These are phyloP conservation scores for Ichneumon xanthorius DNA, from an alignment of 2,888 invertebrate species.

Conservation along the genomic window DNA sequence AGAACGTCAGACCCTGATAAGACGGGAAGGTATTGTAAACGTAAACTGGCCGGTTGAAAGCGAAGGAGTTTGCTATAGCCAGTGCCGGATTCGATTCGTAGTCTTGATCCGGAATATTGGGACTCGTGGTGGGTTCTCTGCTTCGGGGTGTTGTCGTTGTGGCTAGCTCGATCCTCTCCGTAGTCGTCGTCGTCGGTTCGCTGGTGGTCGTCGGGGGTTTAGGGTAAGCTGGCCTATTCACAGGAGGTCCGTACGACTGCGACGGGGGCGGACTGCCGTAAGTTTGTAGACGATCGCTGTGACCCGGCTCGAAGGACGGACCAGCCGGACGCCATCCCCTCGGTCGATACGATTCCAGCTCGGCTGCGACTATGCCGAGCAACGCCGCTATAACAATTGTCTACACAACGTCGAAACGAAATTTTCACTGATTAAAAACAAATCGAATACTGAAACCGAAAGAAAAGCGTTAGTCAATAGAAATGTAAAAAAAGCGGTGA, in stretches of 20 bases:
- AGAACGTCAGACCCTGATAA: constrained; percentile 71
- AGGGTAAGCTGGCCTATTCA: constrained; percentile 55
- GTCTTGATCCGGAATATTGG: constrained; percentile 71
- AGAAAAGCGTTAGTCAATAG: not conserved
- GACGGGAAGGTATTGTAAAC: constrained; percentile 80
- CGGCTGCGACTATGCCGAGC: constrained; percentile 38
- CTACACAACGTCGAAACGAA: constrained; percentile 36
- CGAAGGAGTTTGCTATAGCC: constrained; percentile 83
- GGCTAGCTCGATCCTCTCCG: constrained; percentile 59
- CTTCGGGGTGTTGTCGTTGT: constrained; percentile 78
- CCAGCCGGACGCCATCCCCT: constrained; percentile 82
- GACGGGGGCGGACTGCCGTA: constrained; percentile 69
- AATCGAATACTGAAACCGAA: not conserved
- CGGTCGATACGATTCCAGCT: constrained; percentile 73
- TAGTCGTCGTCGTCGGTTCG: constrained; percentile 65
- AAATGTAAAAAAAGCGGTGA: not conserved
- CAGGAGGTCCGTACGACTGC: constrained; percentile 62
- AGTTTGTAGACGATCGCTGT: constrained; percentile 73
- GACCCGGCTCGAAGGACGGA: constrained; percentile 75
- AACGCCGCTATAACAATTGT: constrained; percentile 42
- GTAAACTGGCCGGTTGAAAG: constrained; percentile 82
- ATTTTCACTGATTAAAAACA: not conserved
- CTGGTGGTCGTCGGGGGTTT: constrained; percentile 57
- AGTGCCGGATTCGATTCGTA: constrained; percentile 79
- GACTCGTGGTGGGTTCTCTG: constrained; percentile 73